Evolutionary conservation across 2,888 invertebrate species (phyloP).

Genomic region (Aplocera efformata): DNA sequence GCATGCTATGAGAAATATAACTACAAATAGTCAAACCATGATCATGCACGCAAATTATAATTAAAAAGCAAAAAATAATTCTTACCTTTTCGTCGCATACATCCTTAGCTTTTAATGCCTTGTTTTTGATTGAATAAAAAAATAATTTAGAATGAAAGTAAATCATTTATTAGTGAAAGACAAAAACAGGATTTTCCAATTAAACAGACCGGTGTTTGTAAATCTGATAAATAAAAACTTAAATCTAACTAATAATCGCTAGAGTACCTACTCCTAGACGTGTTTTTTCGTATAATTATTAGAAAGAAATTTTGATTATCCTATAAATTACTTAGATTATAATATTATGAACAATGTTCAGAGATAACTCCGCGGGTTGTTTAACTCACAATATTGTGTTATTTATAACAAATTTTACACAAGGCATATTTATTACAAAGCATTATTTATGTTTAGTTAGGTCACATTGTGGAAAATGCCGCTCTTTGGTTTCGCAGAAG

Average conservation of each 20-base stretch:
- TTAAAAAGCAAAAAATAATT: slow-evolving; percentile 39
- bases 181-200: slow-evolving; percentile 48
- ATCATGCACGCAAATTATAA: slow-evolving; percentile 55
- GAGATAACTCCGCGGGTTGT: slow-evolving; percentile 41
- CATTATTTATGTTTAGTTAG: slow-evolving; percentile 24
- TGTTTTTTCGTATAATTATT: slow-evolving; percentile 7
- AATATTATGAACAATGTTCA: slow-evolving; percentile 38
- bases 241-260: slow-evolving; percentile 22
- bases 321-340: slow-evolving; percentile 32
- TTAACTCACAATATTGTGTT: slow-evolving; percentile 21
- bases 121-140: slow-evolving; percentile 27
- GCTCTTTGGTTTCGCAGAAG: slow-evolving; percentile 56
- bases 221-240: slow-evolving; percentile 25
- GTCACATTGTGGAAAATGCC: slow-evolving; percentile 43
- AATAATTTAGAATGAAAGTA: slow-evolving; percentile 41
- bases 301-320: slow-evolving; percentile 6
- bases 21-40: slow-evolving; percentile 18
- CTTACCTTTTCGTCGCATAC: slow-evolving; percentile 41
- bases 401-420: slow-evolving; percentile 28
- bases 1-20: slow-evolving; percentile 24
- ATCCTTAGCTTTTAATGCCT: slow-evolving; percentile 13
- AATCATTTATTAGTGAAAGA: slow-evolving; percentile 65
- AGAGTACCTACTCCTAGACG: slow-evolving; percentile 7
- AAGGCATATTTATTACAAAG: slow-evolving; percentile 58
- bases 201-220: slow-evolving; percentile 16